These are phyloP conservation scores for Hippocampus comes DNA, from an alignment of 2,113 vertebrate genomes.

Conservation along the genomic window DNA sequence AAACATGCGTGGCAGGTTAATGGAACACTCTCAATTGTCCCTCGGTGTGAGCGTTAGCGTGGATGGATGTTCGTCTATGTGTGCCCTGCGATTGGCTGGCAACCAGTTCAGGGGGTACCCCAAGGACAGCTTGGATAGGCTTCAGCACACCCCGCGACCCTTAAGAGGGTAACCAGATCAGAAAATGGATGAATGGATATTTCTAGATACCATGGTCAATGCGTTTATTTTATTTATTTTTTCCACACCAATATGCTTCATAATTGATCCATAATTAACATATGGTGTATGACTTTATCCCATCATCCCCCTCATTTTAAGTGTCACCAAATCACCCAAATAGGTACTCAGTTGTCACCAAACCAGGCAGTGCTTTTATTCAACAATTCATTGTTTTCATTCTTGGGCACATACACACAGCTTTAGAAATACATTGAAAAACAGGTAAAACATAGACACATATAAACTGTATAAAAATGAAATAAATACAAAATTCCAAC, in stretches of 20 bases:
- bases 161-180: no score
- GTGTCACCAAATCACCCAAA: background rate
- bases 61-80: no score
- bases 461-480: background rate
- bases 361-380: background rate
- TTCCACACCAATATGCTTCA: background rate
- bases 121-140: no score
- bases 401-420: background rate
- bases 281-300: background rate
- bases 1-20: no score
- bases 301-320: background rate
- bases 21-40: no score
- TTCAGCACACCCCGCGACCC: no score
- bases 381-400: background rate
- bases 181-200: no score
- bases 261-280: background rate
- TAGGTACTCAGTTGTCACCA: background rate
- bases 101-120: no score
- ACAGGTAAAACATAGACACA: background rate
- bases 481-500: background rate
- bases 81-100: no score
- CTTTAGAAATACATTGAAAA: background rate
- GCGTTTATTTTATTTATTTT: no score
- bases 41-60: no score
- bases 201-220: no score